A percentile compares a stretch with the other conserved stretches of the same genome.
Evolutionary conservation across 2,797 vertebrate genomes (phyloP).

Genomic region (Strix occidentalis): DNA sequence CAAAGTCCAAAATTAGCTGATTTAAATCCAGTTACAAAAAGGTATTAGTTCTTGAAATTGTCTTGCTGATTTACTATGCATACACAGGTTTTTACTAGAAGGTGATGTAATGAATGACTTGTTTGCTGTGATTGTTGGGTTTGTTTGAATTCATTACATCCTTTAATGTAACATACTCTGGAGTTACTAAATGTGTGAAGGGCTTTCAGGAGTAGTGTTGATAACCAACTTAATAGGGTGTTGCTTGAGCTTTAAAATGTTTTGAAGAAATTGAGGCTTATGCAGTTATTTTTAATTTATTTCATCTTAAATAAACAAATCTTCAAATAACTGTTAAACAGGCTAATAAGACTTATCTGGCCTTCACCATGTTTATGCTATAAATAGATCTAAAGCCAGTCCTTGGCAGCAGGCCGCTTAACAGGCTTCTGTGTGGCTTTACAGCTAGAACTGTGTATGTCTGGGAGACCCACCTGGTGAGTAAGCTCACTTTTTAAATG

Average conservation of each 20-base stretch:
- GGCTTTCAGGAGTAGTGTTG: neutral
- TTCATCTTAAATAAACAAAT: conserved; percentile 53
- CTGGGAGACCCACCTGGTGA: conserved; percentile 19
- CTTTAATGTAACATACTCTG: neutral
- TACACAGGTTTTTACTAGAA: neutral
- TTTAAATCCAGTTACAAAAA: conserved; percentile 49
- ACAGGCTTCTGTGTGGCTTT: conserved; percentile 52
- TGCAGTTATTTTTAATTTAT: conserved; percentile 25
- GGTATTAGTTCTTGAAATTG: conserved; percentile 31
- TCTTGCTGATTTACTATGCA: neutral
- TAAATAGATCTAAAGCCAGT: conserved; percentile 65
- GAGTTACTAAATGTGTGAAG: neutral
- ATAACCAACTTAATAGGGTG: neutral
- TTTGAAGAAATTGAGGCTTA: neutral
- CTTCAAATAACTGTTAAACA: conserved; percentile 50
- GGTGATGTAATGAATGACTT: neutral
- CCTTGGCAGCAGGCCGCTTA: conserved; percentile 42
- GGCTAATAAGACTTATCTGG: conserved; percentile 62
- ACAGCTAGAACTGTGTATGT: neutral
- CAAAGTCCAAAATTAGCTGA: conserved; percentile 45
- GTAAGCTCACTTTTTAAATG: conserved; percentile 6
- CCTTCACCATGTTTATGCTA: conserved; percentile 34
- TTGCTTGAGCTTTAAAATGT: conserved; percentile 8
- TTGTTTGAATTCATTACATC: neutral
- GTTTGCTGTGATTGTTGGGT: neutral